Percentiles rank a stretch among this genome's conserved stretches.
These are phyloP conservation scores for Pelecanus crispus DNA, from an alignment of 2,113 vertebrate genomes.

Conservation along the genomic window DNA sequence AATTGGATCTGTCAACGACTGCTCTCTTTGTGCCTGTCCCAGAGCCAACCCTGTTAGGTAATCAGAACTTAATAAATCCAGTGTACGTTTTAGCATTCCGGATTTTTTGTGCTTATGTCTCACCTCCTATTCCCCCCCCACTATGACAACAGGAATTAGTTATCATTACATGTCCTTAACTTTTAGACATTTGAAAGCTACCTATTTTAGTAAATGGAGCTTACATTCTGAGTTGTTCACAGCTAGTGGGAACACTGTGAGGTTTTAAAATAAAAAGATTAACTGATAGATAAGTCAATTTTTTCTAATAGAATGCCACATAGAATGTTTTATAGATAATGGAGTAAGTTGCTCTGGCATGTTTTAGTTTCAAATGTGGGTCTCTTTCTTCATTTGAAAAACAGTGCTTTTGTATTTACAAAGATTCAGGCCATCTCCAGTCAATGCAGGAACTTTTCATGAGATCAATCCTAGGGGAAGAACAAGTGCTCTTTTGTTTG, in stretches of 20 bases:
- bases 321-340: neutral
- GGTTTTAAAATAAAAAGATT: neutral
- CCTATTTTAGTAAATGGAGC: neutral
- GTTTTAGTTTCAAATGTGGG: neutral
- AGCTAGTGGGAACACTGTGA: neutral
- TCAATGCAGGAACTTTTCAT: neutral
- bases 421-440: neutral
- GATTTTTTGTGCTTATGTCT: neutral
- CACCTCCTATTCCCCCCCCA: fast-evolving
- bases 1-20: conserved; percentile 79
- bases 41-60: conserved; percentile 80
- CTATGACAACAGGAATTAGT: neutral
- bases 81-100: neutral
- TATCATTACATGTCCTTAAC: neutral
- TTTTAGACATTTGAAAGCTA: neutral
- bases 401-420: neutral
- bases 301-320: neutral
- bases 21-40: conserved; percentile 88
- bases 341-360: neutral
- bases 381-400: neutral
- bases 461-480: neutral
- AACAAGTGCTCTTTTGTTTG: neutral
- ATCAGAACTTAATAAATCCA: neutral
- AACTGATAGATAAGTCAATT: neutral
- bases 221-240: neutral